Conservation (phyloP, 2,888 invertebrate genomes). For the Drosophila anceps region DNA sequence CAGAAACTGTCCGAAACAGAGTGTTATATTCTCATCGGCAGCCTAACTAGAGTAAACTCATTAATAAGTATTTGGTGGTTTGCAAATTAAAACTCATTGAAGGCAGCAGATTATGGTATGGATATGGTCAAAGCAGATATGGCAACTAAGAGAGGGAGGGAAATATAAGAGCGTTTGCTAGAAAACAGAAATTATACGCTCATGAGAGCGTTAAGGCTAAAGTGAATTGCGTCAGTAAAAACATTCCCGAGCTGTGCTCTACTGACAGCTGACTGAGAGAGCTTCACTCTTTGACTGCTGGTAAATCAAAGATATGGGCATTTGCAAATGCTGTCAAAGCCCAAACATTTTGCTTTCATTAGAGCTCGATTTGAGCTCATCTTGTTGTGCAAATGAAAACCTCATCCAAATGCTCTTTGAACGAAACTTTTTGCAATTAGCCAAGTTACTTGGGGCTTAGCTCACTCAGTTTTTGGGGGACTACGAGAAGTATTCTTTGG, state of each 20-base stretch:
- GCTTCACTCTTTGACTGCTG: not conserved
- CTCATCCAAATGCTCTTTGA: constrained; percentile 31
- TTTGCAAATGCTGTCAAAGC: not conserved
- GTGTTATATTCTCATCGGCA: not conserved
- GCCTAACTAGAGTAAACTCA: not conserved
- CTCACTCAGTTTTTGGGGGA: constrained; percentile 41
- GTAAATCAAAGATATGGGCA: not conserved
- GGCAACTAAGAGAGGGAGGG: not conserved
- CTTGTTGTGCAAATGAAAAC: constrained; percentile 18
- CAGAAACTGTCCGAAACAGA: not conserved
- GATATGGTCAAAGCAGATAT: not conserved
- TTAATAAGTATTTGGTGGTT: not conserved
- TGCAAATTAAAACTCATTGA: not conserved
- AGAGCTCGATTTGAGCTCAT: constrained; percentile 12
- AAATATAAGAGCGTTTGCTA: not conserved
- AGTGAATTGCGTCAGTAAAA: too few species aligned
- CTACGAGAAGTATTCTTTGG: constrained; percentile 37
- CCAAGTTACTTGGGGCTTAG: constrained; percentile 39
- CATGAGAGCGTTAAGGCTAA: not conserved
- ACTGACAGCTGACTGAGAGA: not conserved
- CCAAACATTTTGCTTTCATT: constrained; percentile 1
- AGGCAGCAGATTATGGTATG: not conserved
- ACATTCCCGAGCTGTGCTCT: not conserved
- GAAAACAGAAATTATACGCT: not conserved
- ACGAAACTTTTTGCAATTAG: constrained; percentile 50